Base-by-base conservation (phyloP, 2,113 vertebrate genomes). In the Myanophis thanlyinensis region DNA sequence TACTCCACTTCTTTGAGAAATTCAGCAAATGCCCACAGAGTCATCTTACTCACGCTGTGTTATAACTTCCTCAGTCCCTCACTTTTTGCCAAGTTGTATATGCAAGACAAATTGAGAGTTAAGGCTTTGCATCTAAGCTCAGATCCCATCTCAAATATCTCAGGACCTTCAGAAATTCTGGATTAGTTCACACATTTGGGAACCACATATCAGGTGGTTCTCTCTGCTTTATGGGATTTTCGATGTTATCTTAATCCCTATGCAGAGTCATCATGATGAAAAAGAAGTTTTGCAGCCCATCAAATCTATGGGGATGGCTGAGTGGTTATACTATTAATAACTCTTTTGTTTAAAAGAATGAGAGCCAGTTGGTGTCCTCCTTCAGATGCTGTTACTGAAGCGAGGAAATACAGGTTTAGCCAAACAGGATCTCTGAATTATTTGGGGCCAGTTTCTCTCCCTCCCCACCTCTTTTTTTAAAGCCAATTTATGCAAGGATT, bases 1-100 rank as follows among this genome's bases (percentile, higher is more conserved):
- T 95, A 93, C 88, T 93, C 53, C 35, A 89, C 59, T 94, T 94
- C 52, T 89, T 97, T 67, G 93, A 89, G 89, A 95, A 97, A 96
- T 94, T 94, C 92, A 95, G 92, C 67, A 97, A 96, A 95, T 88
- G 46, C 2, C 73, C 46, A 30, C 85, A 85, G 89, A 92, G 53
- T 47, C 86, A 90, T 67, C 48, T 93, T 87, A 47, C 2, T 91
- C n/a, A 54, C 6, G 27, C 73, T 95, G 56, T 52, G 90, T 94
- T 91, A 90, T n/a, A 90, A 47, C 20, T 95, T 51, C 84, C 90
- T 2, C 40, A 3, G 88, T 23, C 35, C 89, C 94, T 94, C 51
- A 49, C 89, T 84, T 62, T 94, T 35, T 93, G 40, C 47, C 95
- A 91, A 94, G 95, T 22, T 3, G 7, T 87, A 0, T 48, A 40